Conservation (phyloP, 2,888 invertebrate genomes). For the Limnephilus marmoratus region DNA sequence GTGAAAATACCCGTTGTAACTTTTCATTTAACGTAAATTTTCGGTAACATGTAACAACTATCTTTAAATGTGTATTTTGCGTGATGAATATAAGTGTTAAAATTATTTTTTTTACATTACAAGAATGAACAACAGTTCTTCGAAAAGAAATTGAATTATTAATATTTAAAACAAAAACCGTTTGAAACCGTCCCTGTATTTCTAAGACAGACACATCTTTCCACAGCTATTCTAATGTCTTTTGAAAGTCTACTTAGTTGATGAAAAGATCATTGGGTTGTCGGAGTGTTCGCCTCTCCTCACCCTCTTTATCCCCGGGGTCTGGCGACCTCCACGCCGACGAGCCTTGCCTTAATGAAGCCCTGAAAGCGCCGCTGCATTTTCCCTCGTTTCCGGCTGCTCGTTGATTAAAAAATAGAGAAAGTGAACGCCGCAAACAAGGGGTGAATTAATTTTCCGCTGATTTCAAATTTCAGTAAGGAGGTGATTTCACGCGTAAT, state of each 20-base stretch:
- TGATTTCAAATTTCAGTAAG: constrained; percentile 47
- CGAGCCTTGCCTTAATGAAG: constrained; percentile 60
- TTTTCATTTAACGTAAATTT: neutral
- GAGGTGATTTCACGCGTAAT: constrained; percentile 36
- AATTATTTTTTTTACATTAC: neutral
- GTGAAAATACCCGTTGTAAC: neutral
- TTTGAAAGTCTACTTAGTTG: constrained; percentile 2
- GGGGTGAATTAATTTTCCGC: constrained; percentile 42
- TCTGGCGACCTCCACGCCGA: constrained; percentile 50
- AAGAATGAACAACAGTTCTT: neutral
- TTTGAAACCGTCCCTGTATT: neutral
- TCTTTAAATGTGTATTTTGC: neutral
- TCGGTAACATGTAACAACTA: neutral
- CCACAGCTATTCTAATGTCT: neutral
- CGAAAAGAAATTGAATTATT: too few species aligned
- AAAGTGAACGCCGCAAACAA: constrained; percentile 44
- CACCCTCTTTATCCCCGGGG: neutral
- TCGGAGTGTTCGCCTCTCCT: neutral
- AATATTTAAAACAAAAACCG: too few species aligned
- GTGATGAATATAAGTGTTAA: neutral
- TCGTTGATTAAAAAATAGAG: constrained; percentile 62
- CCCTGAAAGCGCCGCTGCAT: constrained; percentile 54
- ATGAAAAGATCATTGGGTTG: constrained; percentile 2
- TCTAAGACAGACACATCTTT: neutral
- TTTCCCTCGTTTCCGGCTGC: constrained; percentile 52